Conservation (phyloP, 1,140 invertebrate genomes). For the Rhyacophila brunnea region DNA sequence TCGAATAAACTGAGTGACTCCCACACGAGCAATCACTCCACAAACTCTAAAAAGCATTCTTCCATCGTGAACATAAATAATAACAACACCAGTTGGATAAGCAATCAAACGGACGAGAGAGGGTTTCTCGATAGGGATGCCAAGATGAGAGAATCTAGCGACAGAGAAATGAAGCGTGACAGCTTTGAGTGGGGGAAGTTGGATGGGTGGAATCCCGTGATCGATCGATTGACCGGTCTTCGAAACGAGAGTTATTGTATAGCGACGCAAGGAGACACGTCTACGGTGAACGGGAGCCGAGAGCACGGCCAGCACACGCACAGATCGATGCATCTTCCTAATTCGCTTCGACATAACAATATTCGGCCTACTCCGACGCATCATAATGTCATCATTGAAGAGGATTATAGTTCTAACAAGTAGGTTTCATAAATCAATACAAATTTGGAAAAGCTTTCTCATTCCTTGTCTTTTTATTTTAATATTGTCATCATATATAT, state of each 20-base stretch:
- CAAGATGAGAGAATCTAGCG: conserved; percentile 41
- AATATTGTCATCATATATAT: too few species aligned
- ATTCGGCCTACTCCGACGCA: conserved; percentile 46
- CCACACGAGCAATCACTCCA: conserved; percentile 39
- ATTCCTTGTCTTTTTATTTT: too few species aligned
- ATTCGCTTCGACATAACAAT: conserved; percentile 28
- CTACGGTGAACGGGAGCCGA: conserved; percentile 42
- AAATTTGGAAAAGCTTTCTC: not conserved
- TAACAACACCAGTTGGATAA: conserved; percentile 52
- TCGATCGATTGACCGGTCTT: conserved; percentile 72
- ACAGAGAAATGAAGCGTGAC: conserved; percentile 50
- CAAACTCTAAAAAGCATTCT: conserved; percentile 45
- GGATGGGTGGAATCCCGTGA: conserved; percentile 66
- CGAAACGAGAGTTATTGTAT: conserved; percentile 86
- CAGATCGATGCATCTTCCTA: conserved; percentile 24
- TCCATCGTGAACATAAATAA: conserved; percentile 53
- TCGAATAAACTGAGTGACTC: conserved; percentile 39
- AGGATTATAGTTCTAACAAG: conserved; percentile 60
- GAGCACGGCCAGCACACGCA: conserved; percentile 32
- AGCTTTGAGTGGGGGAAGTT: conserved; percentile 54
- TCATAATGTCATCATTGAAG: conserved; percentile 66
- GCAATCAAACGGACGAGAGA: conserved; percentile 51
- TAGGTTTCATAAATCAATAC: conserved; percentile 26
- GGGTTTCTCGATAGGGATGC: conserved; percentile 48
- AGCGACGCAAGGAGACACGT: conserved; percentile 57